Conservation (phyloP, 1,140 invertebrate genomes). For the Drosophila murphyi region DNA sequence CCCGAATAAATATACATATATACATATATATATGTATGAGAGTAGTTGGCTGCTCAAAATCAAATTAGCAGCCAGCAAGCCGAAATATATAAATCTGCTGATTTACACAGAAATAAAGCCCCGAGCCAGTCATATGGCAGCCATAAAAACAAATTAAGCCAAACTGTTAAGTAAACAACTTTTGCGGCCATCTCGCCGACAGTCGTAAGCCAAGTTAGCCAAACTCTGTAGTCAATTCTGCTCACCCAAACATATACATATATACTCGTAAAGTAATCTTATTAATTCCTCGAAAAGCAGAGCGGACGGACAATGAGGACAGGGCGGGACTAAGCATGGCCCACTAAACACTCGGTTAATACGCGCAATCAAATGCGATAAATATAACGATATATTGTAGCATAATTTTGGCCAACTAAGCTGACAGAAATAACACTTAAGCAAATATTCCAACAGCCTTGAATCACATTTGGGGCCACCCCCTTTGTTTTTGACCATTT, state of each 20-base stretch:
- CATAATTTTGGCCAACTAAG: constrained; percentile 76
- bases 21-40: constrained; percentile 26
- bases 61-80: constrained; percentile 73
- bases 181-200: constrained; percentile 51
- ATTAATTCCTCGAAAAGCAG: constrained; percentile 9
- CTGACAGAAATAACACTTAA: constrained; percentile 82
- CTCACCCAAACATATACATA: constrained; percentile 19
- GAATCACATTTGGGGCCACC: constrained; percentile 37
- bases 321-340: constrained; percentile 32
- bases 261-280: constrained; percentile 24
- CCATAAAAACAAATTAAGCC: constrained; percentile 82
- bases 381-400: constrained; percentile 81
- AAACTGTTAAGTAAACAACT: constrained; percentile 83
- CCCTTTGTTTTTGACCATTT: constrained; percentile 66
- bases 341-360: constrained; percentile 72
- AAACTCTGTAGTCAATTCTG: neutral
- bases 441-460: constrained; percentile 71
- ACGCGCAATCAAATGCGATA: constrained; percentile 82
- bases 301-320: constrained; percentile 28
- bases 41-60: constrained; percentile 63
- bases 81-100: constrained; percentile 80
- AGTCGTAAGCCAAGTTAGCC: constrained; percentile 47
- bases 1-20: neutral
- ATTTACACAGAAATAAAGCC: constrained; percentile 77
- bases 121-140: constrained; percentile 44